Base-by-base conservation (phyloP, 2,888 invertebrate species). In the Silvanus unidentatus region DNA sequence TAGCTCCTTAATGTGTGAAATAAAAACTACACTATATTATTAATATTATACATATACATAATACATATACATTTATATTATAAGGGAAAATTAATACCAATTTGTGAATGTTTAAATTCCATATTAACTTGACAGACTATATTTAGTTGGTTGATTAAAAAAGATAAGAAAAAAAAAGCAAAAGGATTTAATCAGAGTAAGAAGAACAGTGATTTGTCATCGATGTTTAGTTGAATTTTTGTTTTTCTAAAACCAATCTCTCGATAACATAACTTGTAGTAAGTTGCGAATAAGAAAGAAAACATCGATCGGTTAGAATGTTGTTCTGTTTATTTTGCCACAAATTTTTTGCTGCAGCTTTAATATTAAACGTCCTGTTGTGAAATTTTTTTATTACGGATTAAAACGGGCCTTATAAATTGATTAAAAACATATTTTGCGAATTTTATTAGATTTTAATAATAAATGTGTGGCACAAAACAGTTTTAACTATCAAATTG, bases 1-100 rank as follows among this genome's bases (percentile, higher is more conserved):
- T 93, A 68, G 91, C 92, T 63, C 92, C 92, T 76, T 91, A 90
- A 88, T 80, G 54, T 48, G 58, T 46, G 22, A 22, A 32, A 8
- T 32, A 9, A 12, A 12, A 8, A 4, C 3, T 9, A 12, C 32
- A 32, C 32, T 3, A 12, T 12, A 32, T 5, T n/a, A 12, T 12
- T 4, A n/a, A 12, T 4, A 32, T 5, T 32, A 12, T 32, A n/a
- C 5, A 32, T 9, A 5, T 32, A 12, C 32, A 32, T 32, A 9
- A 32, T 12, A 32, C n/a, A 32, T 22, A 22, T 22, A 22, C 22
- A 22, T 22, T 5, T 22, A 22, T 22, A 22, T 22, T n/a, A n/a
- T n/a, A n/a, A 22, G 8, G 22, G 8, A 22, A 22, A 8, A 22
- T 22, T 22, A 22, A 22, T 22, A 22, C 22, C 22, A 22, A 22